phyloP scores from a whole-genome alignment of 1,140 invertebrate species.

The Papilio machaon region DNA sequence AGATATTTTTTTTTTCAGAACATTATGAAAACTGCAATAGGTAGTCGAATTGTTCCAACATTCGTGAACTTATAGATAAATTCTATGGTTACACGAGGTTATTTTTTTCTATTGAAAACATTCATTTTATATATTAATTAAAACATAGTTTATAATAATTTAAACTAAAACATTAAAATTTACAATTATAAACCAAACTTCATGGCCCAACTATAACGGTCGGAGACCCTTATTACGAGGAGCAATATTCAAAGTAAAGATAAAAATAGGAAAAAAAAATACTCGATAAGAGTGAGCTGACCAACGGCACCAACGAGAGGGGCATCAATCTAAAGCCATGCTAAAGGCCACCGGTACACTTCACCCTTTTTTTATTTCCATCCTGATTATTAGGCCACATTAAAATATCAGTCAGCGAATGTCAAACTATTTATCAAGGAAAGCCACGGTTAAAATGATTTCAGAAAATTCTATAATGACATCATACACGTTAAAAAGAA shows the following conservation, averaged over 20 bases:
- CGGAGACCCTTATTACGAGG: slow-evolving; percentile 67
- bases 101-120: too few relatives aligned
- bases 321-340: slow-evolving; percentile 74
- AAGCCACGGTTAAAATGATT: not conserved
- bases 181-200: not conserved
- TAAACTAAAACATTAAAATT: too few relatives aligned
- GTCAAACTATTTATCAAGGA: slow-evolving; percentile 51
- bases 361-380: slow-evolving; percentile 64
- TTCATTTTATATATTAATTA: too few relatives aligned
- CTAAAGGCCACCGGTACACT: slow-evolving; percentile 76
- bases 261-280: slow-evolving; percentile 64
- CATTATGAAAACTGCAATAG: too few relatives aligned
- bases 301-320: slow-evolving; percentile 49
- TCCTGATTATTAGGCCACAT: slow-evolving; percentile 79
- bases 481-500: not conserved
- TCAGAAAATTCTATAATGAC: not conserved
- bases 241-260: slow-evolving; percentile 71
- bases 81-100: too few relatives aligned
- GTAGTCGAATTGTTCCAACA: too few relatives aligned
- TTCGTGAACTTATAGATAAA: too few relatives aligned
- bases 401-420: slow-evolving; percentile 71
- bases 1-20: too few relatives aligned
- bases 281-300: slow-evolving; percentile 57
- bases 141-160: too few relatives aligned
- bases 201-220: slow-evolving; percentile 55